Evolutionary conservation across 2,113 vertebrate genomes (phyloP).

Genomic region (Thamnophis sirtalis): DNA sequence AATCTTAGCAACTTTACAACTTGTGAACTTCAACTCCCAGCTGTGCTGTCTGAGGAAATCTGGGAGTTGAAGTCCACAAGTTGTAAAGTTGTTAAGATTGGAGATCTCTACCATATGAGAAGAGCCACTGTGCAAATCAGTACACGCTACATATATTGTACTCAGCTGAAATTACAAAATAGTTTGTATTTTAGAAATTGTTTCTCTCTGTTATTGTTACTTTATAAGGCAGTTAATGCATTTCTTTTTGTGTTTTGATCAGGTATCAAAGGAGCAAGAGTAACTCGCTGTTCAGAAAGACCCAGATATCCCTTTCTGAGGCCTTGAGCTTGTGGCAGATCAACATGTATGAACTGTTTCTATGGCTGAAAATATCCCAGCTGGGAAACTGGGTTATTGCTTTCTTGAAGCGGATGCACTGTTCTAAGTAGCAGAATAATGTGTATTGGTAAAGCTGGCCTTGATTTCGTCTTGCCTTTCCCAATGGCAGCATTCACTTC

Average conservation of each 20-base stretch:
- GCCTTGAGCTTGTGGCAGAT: constrained; percentile 80
- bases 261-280: constrained; percentile 82
- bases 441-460: background rate
- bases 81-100: too few species aligned
- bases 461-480: constrained; percentile 23
- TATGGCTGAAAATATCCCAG: constrained; percentile 73
- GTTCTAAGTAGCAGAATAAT: constrained; percentile 47
- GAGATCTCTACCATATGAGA: background rate
- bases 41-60: too few species aligned
- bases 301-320: constrained; percentile 79
- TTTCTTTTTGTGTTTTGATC: constrained; percentile 41
- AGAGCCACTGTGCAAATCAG: background rate
- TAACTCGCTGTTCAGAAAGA: constrained; percentile 66
- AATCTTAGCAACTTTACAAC: too few species aligned
- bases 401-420: constrained; percentile 66
- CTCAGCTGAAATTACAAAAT: background rate
- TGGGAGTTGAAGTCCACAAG: too few species aligned
- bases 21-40: too few species aligned
- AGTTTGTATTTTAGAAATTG: background rate
- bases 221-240: constrained; percentile 11
- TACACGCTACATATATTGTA: background rate
- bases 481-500: constrained; percentile 21
- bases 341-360: constrained; percentile 76
- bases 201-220: background rate
- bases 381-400: constrained; percentile 72